A percentile compares a stretch with the other conserved stretches of the same genome.
phyloP scores from a whole-genome alignment of 2,888 invertebrate species.

The Acanthacorydalis orientalis region DNA sequence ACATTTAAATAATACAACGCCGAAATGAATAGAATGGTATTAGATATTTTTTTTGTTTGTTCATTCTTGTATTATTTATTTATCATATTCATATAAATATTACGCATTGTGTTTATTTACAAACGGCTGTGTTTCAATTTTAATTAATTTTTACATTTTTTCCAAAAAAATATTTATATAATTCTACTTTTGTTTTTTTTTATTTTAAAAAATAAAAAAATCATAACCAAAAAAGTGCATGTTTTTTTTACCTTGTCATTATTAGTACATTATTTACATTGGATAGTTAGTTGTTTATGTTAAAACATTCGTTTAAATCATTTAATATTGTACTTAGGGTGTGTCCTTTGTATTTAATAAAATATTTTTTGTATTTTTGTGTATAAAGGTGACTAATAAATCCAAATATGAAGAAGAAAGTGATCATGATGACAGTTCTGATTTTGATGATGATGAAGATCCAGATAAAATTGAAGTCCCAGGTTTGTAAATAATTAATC shows the following conservation, averaged over 20 bases:
- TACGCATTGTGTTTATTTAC: neutral
- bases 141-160: neutral
- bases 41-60: neutral
- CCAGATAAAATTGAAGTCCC: slow-evolving; percentile 85
- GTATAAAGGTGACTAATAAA: slow-evolving; percentile 17
- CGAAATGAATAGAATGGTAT: neutral
- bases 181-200: neutral
- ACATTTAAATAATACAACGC: neutral
- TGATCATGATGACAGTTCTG: slow-evolving; percentile 38
- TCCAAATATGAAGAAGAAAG: slow-evolving; percentile 22
- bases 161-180: neutral
- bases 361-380: neutral
- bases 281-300: too few relatives aligned
- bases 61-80: neutral
- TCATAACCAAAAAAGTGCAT: neutral
- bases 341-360: neutral
- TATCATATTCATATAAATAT: neutral
- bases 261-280: too few relatives aligned
- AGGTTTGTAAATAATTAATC: slow-evolving; percentile 32
- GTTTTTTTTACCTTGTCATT: too few relatives aligned
- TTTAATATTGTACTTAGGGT: too few relatives aligned
- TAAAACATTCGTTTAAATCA: too few relatives aligned
- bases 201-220: neutral
- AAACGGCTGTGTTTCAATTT: neutral
- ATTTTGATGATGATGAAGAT: slow-evolving; percentile 78